Conservation (phyloP, 1,140 invertebrate genomes). For the Drosophila lini region DNA sequence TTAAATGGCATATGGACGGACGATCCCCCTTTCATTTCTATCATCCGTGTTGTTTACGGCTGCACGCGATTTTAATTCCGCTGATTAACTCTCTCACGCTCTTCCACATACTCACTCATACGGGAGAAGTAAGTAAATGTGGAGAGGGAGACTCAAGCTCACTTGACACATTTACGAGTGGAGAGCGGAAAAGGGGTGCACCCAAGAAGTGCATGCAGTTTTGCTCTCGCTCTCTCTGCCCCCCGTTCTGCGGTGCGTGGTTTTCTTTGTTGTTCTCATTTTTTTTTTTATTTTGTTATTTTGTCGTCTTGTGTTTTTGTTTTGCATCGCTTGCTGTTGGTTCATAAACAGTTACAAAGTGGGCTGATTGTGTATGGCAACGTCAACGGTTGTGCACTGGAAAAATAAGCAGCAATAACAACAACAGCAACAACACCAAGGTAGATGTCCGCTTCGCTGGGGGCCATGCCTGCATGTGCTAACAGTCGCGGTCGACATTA, state of each 20-base stretch:
- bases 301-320: slow-evolving; percentile 56
- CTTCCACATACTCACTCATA: slow-evolving; percentile 20
- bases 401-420: slow-evolving; percentile 64
- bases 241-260: slow-evolving; percentile 38
- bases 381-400: slow-evolving; percentile 72
- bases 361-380: slow-evolving; percentile 63
- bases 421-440: slow-evolving; percentile 37
- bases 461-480: slow-evolving; percentile 45
- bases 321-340: slow-evolving; percentile 66
- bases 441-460: slow-evolving; percentile 64
- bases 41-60: slow-evolving; percentile 42
- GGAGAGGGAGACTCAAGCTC: slow-evolving; percentile 24
- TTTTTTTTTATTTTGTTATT: slow-evolving; percentile 21
- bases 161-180: slow-evolving; percentile 61
- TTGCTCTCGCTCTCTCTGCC: slow-evolving; percentile 6
- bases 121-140: neutral
- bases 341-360: slow-evolving; percentile 73
- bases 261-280: slow-evolving; percentile 47
- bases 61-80: slow-evolving; percentile 65
- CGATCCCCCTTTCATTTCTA: slow-evolving; percentile 38
- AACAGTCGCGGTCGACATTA: slow-evolving; percentile 3
- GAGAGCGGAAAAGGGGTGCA: slow-evolving; percentile 45
- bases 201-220: slow-evolving; percentile 48
- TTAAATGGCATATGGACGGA: slow-evolving; percentile 33
- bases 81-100: slow-evolving; percentile 54